Evolutionary conservation across 2,888 invertebrate species (phyloP).

Genomic region (Meganola albula): DNA sequence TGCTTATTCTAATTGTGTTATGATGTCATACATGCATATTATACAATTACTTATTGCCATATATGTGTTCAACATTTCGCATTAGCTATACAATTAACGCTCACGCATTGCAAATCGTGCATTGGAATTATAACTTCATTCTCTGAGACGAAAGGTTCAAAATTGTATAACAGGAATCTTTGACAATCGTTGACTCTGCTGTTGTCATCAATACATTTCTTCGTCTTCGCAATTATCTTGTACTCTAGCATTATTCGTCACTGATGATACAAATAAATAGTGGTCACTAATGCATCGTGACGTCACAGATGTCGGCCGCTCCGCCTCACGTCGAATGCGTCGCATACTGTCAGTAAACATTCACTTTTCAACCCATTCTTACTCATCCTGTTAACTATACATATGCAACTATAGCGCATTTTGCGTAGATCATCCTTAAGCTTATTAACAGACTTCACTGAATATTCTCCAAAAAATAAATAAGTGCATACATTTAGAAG

Average conservation of each 20-base stretch:
- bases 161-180: too few relatives aligned
- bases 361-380: constrained; percentile 7
- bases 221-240: too few relatives aligned
- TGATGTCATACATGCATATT: constrained; percentile 12
- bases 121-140: too few relatives aligned
- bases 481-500: constrained; percentile 21
- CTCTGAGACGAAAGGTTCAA: too few relatives aligned
- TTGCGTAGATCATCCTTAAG: constrained; percentile 34
- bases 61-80: constrained; percentile 10
- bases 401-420: constrained; percentile 40
- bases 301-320: constrained; percentile 28
- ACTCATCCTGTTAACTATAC: constrained; percentile 23
- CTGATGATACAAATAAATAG: too few relatives aligned
- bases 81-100: too few relatives aligned
- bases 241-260: too few relatives aligned
- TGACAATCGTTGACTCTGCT: too few relatives aligned
- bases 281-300: constrained; percentile 11
- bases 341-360: constrained; percentile 15
- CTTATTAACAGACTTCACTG: constrained; percentile 26
- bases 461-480: constrained; percentile 7
- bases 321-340: constrained; percentile 20
- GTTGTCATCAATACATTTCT: too few relatives aligned
- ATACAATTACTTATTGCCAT: constrained; percentile 10
- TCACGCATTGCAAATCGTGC: too few relatives aligned
- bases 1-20: constrained; percentile 12